Conservation (phyloP, 2,888 invertebrate genomes). For the Dusona sp. region DNA sequence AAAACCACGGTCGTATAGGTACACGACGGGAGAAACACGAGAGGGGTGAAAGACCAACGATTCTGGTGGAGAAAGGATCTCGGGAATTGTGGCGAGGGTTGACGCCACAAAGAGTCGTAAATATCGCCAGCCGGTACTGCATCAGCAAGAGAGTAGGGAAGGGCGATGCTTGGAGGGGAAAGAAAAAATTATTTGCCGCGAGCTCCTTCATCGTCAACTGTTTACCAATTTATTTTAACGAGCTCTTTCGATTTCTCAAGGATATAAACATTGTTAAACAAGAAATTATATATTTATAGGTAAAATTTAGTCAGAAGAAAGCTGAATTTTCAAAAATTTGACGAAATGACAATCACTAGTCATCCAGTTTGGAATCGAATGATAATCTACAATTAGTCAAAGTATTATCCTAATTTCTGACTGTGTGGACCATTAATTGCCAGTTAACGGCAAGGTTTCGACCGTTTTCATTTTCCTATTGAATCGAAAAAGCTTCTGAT, state of each 20-base stretch:
- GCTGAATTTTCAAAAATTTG: background rate
- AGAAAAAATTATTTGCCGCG: constrained; percentile 28
- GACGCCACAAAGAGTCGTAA: constrained; percentile 65
- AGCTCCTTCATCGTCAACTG: constrained; percentile 23
- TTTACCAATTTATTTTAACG: constrained; percentile 7
- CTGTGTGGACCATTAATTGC: background rate
- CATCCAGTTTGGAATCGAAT: background rate
- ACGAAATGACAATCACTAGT: background rate
- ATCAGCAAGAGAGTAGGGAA: constrained; percentile 41
- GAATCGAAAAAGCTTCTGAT: background rate
- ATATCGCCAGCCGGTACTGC: constrained; percentile 52
- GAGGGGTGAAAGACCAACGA: constrained; percentile 1
- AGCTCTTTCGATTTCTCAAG: background rate
- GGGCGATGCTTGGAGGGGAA: constrained; percentile 3
- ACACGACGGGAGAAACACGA: background rate
- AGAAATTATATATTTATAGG: background rate
- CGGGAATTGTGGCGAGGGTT: constrained; percentile 57
- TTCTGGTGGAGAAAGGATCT: constrained; percentile 35
- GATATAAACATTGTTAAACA: background rate
- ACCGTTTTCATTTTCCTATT: background rate
- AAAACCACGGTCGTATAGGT: background rate
- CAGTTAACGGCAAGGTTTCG: background rate
- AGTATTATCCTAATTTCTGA: background rate
- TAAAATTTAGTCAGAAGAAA: background rate
- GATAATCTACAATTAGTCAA: background rate